Evolutionary conservation across 2,797 vertebrate species (phyloP).

Genomic region (Rallus crepitans): DNA sequence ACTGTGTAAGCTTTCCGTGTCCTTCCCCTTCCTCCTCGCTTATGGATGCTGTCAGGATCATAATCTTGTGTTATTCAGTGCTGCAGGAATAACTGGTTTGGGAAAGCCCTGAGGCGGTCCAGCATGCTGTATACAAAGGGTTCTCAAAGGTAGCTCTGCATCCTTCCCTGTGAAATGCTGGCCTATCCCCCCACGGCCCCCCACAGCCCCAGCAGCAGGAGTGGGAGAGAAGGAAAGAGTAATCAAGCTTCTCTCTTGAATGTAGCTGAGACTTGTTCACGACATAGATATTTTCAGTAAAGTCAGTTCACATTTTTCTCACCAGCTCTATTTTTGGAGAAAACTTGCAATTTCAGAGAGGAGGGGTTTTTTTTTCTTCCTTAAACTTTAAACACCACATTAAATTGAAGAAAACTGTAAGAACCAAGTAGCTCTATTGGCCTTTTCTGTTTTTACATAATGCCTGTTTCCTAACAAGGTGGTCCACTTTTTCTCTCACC

Average conservation of each 20-base stretch:
- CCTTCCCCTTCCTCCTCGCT: background rate
- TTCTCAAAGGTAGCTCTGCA: background rate
- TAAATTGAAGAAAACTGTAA: background rate
- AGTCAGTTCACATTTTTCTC: slow-evolving; percentile 41
- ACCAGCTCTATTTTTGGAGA: slow-evolving; percentile 46
- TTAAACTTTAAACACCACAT: background rate
- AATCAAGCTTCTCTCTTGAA: background rate
- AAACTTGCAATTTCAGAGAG: slow-evolving; percentile 25
- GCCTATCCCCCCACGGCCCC: too few species aligned
- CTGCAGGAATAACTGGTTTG: background rate
- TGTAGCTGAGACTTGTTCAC: background rate
- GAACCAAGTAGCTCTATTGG: background rate
- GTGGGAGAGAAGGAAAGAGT: background rate
- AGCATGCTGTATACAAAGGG: background rate
- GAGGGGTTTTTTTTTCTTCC: background rate
- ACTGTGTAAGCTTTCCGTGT: background rate
- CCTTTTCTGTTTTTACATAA: background rate
- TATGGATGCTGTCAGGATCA: background rate
- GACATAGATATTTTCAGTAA: slow-evolving; percentile 26
- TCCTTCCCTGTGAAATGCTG: background rate
- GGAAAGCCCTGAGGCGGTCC: background rate
- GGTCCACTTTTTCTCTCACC: background rate
- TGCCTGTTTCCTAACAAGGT: background rate
- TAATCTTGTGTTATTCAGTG: background rate
- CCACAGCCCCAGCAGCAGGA: background rate